These are phyloP conservation scores for Spilosoma lubricipeda DNA, from an alignment of 2,888 invertebrate genomes.

Conservation along the genomic window DNA sequence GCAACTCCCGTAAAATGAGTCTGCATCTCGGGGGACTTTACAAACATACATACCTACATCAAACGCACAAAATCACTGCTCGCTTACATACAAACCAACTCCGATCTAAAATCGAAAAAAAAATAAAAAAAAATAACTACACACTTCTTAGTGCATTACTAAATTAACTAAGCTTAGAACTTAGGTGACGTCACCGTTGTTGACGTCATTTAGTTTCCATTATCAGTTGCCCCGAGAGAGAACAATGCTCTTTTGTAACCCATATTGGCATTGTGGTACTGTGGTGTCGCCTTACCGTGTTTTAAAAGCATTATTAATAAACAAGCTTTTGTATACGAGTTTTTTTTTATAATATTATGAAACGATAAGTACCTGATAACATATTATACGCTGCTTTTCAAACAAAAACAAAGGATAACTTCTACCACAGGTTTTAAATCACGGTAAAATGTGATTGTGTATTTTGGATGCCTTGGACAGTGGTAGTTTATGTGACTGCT, in stretches of 20 bases:
- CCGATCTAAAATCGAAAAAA: no score
- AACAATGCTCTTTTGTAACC: neutral
- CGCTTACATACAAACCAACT: no score
- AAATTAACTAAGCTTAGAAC: neutral
- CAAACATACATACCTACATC: no score
- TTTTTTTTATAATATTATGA: neutral
- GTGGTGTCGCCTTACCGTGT: neutral
- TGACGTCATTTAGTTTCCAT: neutral
- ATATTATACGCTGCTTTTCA: neutral
- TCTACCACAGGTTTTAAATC: neutral
- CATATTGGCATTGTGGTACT: neutral
- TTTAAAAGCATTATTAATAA: neutral
- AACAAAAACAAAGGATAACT: neutral
- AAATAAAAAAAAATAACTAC: no score
- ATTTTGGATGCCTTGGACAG: no score
- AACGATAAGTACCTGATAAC: neutral
- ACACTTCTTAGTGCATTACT: no score
- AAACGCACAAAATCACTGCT: no score
- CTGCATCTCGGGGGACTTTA: no score
- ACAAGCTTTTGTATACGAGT: neutral
- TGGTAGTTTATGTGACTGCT: no score
- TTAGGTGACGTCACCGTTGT: neutral
- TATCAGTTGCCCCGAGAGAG: neutral
- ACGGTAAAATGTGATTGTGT: no score
- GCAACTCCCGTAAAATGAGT: no score